phyloP scores from a whole-genome alignment of 1,140 invertebrate species.

The Conus ventricosus region DNA sequence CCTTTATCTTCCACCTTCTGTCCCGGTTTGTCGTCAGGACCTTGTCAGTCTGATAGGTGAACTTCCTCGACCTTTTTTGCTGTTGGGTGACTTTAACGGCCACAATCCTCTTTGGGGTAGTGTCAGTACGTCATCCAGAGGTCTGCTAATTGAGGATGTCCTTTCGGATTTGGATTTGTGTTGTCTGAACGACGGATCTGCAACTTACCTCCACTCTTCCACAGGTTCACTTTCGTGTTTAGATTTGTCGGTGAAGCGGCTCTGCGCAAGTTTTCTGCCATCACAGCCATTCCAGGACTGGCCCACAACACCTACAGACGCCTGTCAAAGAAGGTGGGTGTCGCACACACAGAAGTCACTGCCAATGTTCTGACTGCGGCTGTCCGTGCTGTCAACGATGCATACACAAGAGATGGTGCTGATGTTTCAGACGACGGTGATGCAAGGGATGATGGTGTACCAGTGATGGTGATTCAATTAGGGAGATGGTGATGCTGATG shows the following conservation, averaged over 20 bases:
- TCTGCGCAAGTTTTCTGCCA: slow-evolving; percentile 12
- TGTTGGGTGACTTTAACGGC: too few relatives aligned
- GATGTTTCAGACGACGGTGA: background rate
- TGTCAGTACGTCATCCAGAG: too few relatives aligned
- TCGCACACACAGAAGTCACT: background rate
- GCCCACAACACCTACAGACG: slow-evolving; percentile 14
- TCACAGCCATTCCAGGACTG: slow-evolving; percentile 1
- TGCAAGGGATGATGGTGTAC: background rate
- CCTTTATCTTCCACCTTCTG: too few relatives aligned
- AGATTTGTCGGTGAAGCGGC: slow-evolving; percentile 11
- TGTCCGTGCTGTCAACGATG: background rate
- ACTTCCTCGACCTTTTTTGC: too few relatives aligned
- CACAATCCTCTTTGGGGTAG: too few relatives aligned
- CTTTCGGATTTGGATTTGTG: too few relatives aligned
- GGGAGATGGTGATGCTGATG: background rate
- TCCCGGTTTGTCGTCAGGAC: too few relatives aligned
- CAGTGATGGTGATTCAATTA: background rate
- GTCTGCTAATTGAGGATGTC: too few relatives aligned
- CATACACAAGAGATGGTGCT: background rate
- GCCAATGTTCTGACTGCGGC: background rate
- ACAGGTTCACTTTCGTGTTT: too few relatives aligned
- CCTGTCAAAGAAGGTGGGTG: background rate
- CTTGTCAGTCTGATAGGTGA: too few relatives aligned
- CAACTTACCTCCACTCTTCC: too few relatives aligned
- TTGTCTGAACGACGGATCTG: too few relatives aligned